Evolutionary conservation across 2,888 invertebrate species (phyloP), one percentile per base, ranked within the genome.

Genomic region (Chamaedrilus cognettii): DNA sequence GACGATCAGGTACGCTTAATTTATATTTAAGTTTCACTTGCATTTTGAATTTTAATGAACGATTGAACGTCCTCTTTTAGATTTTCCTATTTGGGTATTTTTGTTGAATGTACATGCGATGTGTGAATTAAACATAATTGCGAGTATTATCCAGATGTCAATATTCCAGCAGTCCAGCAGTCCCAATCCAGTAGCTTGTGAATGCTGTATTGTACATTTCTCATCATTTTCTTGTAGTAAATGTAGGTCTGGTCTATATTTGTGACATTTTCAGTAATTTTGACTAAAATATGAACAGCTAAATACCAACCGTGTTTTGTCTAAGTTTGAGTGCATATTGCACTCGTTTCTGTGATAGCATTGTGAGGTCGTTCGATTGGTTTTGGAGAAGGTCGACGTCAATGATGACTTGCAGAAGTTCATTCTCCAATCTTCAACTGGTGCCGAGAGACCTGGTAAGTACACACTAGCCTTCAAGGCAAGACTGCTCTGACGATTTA

Each of bases 401-500:
- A 56, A 58, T n/a, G 26, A n/a, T 49, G 68, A 68, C 30, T 60
- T 64, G 30, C 33, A 58, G 19, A 50, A 35, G 5, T 68, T 68
- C 34, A 64, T 68, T 7, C 42, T 28, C 26, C 31, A 31, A 32
- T n/a, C 28, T 30, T 19, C 32, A 26, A 68, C 68, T 19, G 68
- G 68, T 1, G 28, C 5, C n/a, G 68, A 68, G 11, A 51, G 33
- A 35, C 68, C 68, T 49, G 64, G 68, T 68, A 7, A 56, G 42
- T 42, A 42, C n/a, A n/a, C n/a, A n/a, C n/a, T n/a, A n/a, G n/a
- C n/a, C n/a, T n/a, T n/a, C n/a, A n/a, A n/a, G n/a, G n/a, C n/a
- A n/a, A n/a, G n/a, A n/a, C n/a, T n/a, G n/a, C n/a, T n/a, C n/a
- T n/a, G n/a, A n/a, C n/a, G n/a, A n/a, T n/a, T n/a, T n/a, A n/a